Base-by-base conservation (phyloP, 2,888 invertebrate genomes). In the Hydroisotoma schaefferi region DNA sequence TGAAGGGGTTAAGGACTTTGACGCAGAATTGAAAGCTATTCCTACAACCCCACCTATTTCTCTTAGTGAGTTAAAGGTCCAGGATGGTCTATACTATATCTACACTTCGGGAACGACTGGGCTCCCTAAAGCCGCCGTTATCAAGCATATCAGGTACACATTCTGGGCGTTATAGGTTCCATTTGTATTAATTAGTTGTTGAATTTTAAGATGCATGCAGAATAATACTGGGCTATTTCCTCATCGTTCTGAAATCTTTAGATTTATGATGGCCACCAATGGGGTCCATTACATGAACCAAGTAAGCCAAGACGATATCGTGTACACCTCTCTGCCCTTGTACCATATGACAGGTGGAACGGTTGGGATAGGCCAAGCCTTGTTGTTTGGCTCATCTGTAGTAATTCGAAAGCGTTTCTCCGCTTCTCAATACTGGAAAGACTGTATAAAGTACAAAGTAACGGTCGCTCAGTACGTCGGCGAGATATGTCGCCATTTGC, bases 51-150 rank as follows among this genome's bases (percentile, higher is more conserved):
- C 61, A 27, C 65, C 68, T 22, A 23, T 33, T 18, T 51, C 47
- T 29, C 22, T 58, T 10, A 37, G 38, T 10, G 54, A 40, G 4
- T 61, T 62, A 61, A 63, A 83, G 55, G 88, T 89, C 76, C 83
- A 85, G 65, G 90, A 90, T 74, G 85, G 85, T 73, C 78, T 98
- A 55, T 81, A 97, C 43, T 98, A 95, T 76, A 95, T 99, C 74
- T 99, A 94, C 78, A 99, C 99, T 0, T 97, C 95, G 43, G 99
- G 99, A 29, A 99, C 99, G 0, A 99, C 99, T 1, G 99, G 52
- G 18, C 8, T 37, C 18, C 33, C 70, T 0, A 72, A 72, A 44
- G 69, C 70, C 6, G 72, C 70, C 0, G 60, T 69, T 8, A 64
- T 70, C n/a, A 70, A 69, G 27, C 66, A 70, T 10, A 65, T 61